Conservation (phyloP, 2,888 invertebrate genomes). For the Hirtodrosophila trivittata region DNA sequence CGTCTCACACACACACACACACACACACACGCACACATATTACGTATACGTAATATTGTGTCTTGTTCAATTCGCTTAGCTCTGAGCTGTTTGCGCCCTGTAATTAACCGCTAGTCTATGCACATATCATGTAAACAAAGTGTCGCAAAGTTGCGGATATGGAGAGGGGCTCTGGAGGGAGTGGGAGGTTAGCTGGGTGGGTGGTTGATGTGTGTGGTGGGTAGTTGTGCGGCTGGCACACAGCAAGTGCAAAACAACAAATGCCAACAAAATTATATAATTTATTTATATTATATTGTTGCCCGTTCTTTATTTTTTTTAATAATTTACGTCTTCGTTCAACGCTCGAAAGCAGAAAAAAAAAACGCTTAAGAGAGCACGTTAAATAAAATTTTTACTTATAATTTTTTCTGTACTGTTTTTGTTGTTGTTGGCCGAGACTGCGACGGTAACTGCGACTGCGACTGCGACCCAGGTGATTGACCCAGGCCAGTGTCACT, state of each 20-base stretch:
- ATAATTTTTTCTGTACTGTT: slow-evolving; percentile 9
- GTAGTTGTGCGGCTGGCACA: slow-evolving; percentile 20
- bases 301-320: slow-evolving; percentile 11
- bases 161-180: background rate
- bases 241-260: slow-evolving; percentile 15
- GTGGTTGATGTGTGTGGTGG: background rate
- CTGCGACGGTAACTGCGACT: slow-evolving; percentile 26
- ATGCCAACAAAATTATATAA: slow-evolving; percentile 50
- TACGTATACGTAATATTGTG: slow-evolving; percentile 46
- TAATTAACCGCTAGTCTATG: slow-evolving; percentile 36
- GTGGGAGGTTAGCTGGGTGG: background rate
- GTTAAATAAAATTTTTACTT: slow-evolving; percentile 3
- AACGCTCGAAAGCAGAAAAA: slow-evolving; percentile 38
- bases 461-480: slow-evolving; percentile 70
- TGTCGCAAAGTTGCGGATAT: slow-evolving; percentile 10
- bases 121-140: slow-evolving; percentile 29
- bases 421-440: slow-evolving; percentile 37
- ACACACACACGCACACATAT: background rate
- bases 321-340: slow-evolving; percentile 50
- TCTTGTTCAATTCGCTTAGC: slow-evolving; percentile 20
- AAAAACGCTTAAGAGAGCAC: slow-evolving; percentile 25
- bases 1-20: slow-evolving; percentile 33
- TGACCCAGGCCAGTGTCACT: slow-evolving; percentile 62
- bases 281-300: slow-evolving; percentile 50
- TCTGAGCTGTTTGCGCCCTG: slow-evolving; percentile 19